Base-by-base conservation (phyloP, 2,888 invertebrate genomes). In the Agriopis marginaria region DNA sequence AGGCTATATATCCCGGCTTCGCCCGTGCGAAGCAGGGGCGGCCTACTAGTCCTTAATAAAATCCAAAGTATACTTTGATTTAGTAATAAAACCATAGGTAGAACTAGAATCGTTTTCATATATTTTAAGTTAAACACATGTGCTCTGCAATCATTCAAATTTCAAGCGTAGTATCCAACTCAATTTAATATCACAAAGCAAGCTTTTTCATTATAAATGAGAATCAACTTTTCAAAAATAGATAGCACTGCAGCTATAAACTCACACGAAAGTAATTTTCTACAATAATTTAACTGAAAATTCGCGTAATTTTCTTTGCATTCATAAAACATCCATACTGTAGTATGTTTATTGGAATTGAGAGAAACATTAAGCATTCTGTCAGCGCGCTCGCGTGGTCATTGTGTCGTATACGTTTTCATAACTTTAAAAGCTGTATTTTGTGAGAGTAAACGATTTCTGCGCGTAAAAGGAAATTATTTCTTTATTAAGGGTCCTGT, bases 371-470 rank as follows among this genome's bases (percentile, higher is more conserved):
- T 60, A 50, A 59, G n/a, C 44, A 74, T 71, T 67, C 73, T n/a
- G 56, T 10, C 45, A 54, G 47, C 58, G 62, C 45, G 45, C 32
- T 32, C 50, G 56, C 49, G 62, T 58, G 61, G 61, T 56, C 60
- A 61, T 67, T 71, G 68, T 69, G 63, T 65, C 67, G 61, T 47
- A 50, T 65, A 63, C 59, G 56, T 73, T 73, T 69, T 71, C 68
- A 71, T 69, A 65, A 55, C 62, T 68, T 71, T 67, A 23, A 71
- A 67, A 73, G 69, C 69, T 65, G 10, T n/a, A 12, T 42, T 59
- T 63, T 62, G n/a, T 40, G 17, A 17, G 11, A 23, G 12, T 45
- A 66, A 55, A 47, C 47, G 66, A 61, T 42, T 66, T 61, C 54
- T 3, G 14, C 7, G 50, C 50, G 44, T 44, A 61, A 55, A 32